Conservation (phyloP, 2,113 vertebrate species). For the Eptatretus burgeri region DNA sequence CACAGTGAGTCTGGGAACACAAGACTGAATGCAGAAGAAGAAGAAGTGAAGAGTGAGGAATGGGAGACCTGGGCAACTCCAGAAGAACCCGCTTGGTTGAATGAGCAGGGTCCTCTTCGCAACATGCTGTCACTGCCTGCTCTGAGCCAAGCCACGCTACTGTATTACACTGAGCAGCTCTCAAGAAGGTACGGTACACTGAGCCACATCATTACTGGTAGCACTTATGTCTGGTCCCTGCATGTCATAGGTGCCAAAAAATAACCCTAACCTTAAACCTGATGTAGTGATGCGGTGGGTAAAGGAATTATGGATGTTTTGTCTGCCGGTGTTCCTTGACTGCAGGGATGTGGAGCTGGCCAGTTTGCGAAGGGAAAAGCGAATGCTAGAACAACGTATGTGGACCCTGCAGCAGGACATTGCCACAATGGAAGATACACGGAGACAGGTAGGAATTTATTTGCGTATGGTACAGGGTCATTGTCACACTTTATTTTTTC, state of each 20-base stretch:
- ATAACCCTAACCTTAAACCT: no score
- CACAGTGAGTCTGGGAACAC: slow-evolving; percentile 12
- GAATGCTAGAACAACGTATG: slow-evolving; percentile 29
- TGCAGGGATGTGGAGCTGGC: slow-evolving; percentile 38
- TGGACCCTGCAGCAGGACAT: slow-evolving; percentile 30
- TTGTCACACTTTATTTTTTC: no score
- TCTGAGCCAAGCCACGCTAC: slow-evolving; percentile 31
- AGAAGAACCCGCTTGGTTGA: rapidly evolving
- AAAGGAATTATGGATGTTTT: no score
- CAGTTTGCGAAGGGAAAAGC: slow-evolving; percentile 32
- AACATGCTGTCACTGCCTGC: slow-evolving; percentile 21
- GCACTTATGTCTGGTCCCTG: neutral
- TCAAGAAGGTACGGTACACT: slow-evolving; percentile 18
- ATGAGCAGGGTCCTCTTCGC: slow-evolving; percentile 16
- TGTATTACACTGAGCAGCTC: slow-evolving; percentile 60
- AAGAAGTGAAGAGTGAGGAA: slow-evolving; percentile 6
- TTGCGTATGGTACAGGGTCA: no score
- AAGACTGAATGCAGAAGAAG: neutral
- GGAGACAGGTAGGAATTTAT: slow-evolving; percentile 10
- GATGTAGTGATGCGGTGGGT: no score
- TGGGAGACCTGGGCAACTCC: rapidly evolving
- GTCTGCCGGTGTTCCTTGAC: neutral
- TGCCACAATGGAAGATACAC: slow-evolving; percentile 24
- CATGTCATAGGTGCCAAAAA: neutral
- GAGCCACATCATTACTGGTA: neutral